Conservation (phyloP, 92 coral and sea anemone genomes). For the Montipora capitata region DNA sequence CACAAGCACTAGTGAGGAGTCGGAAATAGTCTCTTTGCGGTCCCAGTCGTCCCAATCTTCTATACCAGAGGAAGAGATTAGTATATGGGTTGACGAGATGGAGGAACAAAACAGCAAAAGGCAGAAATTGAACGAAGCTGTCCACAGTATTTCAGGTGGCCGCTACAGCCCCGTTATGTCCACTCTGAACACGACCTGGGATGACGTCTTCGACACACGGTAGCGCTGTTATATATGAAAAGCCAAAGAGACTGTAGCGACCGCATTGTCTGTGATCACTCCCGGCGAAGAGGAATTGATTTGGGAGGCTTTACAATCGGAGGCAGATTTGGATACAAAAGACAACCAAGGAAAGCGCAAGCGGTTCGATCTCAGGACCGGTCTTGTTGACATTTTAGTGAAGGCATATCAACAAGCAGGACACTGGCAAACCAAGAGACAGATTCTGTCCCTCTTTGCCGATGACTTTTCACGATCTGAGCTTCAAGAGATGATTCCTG, state of each 20-base stretch:
- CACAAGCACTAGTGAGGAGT: slow-evolving; percentile 11
- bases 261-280: slow-evolving; percentile 59
- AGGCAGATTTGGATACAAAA: slow-evolving; percentile 30
- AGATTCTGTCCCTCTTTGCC: slow-evolving; percentile 72
- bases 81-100: slow-evolving; percentile 59
- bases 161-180: slow-evolving; percentile 67
- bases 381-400: slow-evolving; percentile 33
- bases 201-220: slow-evolving; percentile 63
- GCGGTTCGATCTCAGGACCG: slow-evolving; percentile 44
- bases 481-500: slow-evolving; percentile 53
- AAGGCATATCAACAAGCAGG: slow-evolving; percentile 59
- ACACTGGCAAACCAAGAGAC: slow-evolving; percentile 59
- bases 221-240: slow-evolving; percentile 64
- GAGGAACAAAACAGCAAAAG: slow-evolving; percentile 63
- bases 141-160: slow-evolving; percentile 38
- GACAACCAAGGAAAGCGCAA: slow-evolving; percentile 41
- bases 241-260: slow-evolving; percentile 55
- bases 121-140: slow-evolving; percentile 62
- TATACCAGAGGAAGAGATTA: slow-evolving; percentile 73
- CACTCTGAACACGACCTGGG: slow-evolving; percentile 62
- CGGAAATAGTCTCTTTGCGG: slow-evolving; percentile 35
- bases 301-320: slow-evolving; percentile 45
- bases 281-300: slow-evolving; percentile 65
- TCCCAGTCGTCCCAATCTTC: slow-evolving; percentile 59
- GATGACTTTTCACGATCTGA: slow-evolving; percentile 78